phyloP scores from a whole-genome alignment of 2,888 invertebrate species.

The Heliconius cydno region DNA sequence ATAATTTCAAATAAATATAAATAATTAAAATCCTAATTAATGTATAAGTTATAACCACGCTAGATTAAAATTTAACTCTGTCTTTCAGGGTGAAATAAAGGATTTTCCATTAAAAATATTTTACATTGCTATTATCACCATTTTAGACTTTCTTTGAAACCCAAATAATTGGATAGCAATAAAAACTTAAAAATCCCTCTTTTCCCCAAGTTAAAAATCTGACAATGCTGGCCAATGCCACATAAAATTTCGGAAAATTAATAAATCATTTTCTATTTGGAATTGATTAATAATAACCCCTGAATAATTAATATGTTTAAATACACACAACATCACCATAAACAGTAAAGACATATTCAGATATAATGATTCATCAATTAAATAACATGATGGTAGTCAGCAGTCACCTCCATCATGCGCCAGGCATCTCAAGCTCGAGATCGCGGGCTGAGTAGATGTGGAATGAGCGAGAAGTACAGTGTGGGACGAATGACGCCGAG shows the following conservation, averaged over 20 bases:
- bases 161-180: too few relatives aligned
- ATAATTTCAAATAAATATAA: too few relatives aligned
- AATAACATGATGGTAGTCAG: constrained; percentile 63
- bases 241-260: background rate
- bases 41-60: too few relatives aligned
- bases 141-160: too few relatives aligned
- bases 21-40: too few relatives aligned
- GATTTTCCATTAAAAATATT: too few relatives aligned
- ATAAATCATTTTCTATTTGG: constrained; percentile 54
- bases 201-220: too few relatives aligned
- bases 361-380: constrained; percentile 76
- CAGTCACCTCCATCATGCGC: constrained; percentile 51
- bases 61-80: too few relatives aligned
- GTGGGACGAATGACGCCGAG: constrained; percentile 78
- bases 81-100: too few relatives aligned
- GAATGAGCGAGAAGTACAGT: constrained; percentile 82
- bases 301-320: constrained; percentile 60
- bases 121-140: too few relatives aligned
- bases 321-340: constrained; percentile 64
- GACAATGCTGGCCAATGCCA: too few relatives aligned
- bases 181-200: too few relatives aligned
- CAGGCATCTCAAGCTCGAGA: constrained; percentile 47
- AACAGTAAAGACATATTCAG: constrained; percentile 69
- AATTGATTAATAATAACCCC: constrained; percentile 58
- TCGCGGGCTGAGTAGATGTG: constrained; percentile 59